Base-by-base conservation (phyloP, 2,888 invertebrate species). In the Microctonus hyperodae region DNA sequence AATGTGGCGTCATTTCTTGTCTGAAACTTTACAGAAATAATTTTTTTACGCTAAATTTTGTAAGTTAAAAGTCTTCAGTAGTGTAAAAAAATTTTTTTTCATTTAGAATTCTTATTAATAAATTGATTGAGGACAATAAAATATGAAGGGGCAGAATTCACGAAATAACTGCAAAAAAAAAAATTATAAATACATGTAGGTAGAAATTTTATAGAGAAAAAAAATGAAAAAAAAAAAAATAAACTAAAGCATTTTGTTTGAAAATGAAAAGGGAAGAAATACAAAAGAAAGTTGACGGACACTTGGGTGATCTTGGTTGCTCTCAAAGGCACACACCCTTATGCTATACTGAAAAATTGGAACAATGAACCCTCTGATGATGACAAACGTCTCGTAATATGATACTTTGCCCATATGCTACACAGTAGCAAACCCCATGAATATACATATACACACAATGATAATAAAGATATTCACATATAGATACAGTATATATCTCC, bases 361-460 rank as follows among this genome's bases (percentile, higher is more conserved):
- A 82, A 82, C 82, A 82, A 82, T 82, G 75, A 74, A 74, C 69
- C 63, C 73, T 73, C 78, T 82, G 82, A 82, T 81, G 82, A 83
- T 83, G 82, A 83, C 81, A 83, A 83, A 83, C 80, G 82, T 78
- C 78, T 75, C 67, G 83, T 79, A 83, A 83, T 74, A 74, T 74
- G 82, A 83, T 81, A 82, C n/a, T 20, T 44, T 70, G 74, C 74
- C 82, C 83, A 82, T 82, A 82, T 82, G 82, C 77, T 59, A 60
- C 64, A 64, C 59, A 59, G 56, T 48, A 62, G 65, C 40, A 55
- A 72, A 68, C 73, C 70, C 72, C 73, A 74, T 76, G 72, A 44
- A 44, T 44, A n/a, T 44, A n/a, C n/a, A 44, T 44, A 4, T 20
- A 72, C 67, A 4, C 20, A 72, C 67, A 72, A 73, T 69, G 72